Conservation (phyloP, 2,113 vertebrate genomes). For the Hiodon alosoides region DNA sequence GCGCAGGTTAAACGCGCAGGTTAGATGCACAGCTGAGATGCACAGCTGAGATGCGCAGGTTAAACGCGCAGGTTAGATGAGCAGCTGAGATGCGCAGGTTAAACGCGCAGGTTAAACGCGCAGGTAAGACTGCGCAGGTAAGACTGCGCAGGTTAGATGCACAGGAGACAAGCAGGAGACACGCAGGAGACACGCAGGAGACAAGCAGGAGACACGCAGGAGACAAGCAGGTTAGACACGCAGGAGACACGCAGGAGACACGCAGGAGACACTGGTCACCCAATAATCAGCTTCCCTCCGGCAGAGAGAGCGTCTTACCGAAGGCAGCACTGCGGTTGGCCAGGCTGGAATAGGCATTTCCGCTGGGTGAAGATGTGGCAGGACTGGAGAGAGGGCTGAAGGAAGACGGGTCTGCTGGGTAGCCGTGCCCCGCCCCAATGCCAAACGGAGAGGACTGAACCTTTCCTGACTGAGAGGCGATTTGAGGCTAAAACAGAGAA, state of each 20-base stretch:
- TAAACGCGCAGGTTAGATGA: no score
- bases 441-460: constrained; percentile 91
- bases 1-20: no score
- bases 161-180: no score
- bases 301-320: constrained; percentile 64
- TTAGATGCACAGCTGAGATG: no score
- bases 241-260: neutral
- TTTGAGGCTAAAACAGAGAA: constrained; percentile 4
- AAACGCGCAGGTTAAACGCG: no score
- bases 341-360: constrained; percentile 91
- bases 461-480: constrained; percentile 75
- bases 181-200: no score
- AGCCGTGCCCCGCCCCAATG: constrained; percentile 88
- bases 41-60: no score
- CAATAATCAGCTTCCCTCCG: neutral
- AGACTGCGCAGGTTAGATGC: no score
- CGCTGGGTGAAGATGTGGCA: constrained; percentile 89
- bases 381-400: constrained; percentile 97
- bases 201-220: no score
- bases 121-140: no score
- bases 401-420: constrained; percentile 84
- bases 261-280: neutral
- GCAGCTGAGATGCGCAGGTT: no score
- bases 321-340: constrained; percentile 84
- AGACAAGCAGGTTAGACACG: no score